Conservation (phyloP, 2,888 invertebrate genomes). For the Pteria penguin region DNA sequence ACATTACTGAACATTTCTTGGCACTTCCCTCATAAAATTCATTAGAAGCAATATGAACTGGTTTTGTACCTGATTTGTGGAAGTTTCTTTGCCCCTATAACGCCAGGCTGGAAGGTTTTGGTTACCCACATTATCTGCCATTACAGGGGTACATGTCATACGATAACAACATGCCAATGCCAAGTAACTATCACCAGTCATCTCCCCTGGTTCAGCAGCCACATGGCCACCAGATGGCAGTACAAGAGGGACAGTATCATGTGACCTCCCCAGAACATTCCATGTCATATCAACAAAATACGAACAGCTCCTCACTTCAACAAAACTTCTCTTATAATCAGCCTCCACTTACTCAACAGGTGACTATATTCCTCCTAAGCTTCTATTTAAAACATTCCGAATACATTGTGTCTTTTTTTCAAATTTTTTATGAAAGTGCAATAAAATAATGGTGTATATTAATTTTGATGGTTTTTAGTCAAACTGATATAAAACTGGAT, state of each 20-base stretch:
- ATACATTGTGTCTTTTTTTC: too few relatives aligned
- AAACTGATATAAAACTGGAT: too few relatives aligned
- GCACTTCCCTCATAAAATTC: too few relatives aligned
- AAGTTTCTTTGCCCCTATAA: not conserved
- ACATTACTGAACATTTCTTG: too few relatives aligned
- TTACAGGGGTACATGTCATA: conserved; percentile 41
- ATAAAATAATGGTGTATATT: too few relatives aligned
- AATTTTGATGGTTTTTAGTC: too few relatives aligned
- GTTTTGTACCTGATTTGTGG: not conserved
- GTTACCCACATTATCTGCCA: not conserved
- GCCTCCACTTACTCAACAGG: conserved; percentile 22
- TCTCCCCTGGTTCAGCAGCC: not conserved
- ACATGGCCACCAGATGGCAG: not conserved
- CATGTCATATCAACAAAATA: conserved; percentile 28
- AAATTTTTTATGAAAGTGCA: too few relatives aligned
- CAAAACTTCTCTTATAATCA: conserved; percentile 38
- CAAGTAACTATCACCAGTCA: conserved; percentile 2
- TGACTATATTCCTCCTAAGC: too few relatives aligned
- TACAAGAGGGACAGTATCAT: conserved; percentile 20
- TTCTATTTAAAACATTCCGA: too few relatives aligned
- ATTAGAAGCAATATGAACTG: too few relatives aligned
- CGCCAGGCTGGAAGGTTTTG: not conserved
- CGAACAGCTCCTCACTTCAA: conserved; percentile 30
- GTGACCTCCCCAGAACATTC: conserved; percentile 35
- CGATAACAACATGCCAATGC: conserved; percentile 29